A percentile compares a stretch with the other conserved stretches of the same genome.
Evolutionary conservation across 1,140 invertebrate species (phyloP).

Genomic region (Leptonema lineaticorne): DNA sequence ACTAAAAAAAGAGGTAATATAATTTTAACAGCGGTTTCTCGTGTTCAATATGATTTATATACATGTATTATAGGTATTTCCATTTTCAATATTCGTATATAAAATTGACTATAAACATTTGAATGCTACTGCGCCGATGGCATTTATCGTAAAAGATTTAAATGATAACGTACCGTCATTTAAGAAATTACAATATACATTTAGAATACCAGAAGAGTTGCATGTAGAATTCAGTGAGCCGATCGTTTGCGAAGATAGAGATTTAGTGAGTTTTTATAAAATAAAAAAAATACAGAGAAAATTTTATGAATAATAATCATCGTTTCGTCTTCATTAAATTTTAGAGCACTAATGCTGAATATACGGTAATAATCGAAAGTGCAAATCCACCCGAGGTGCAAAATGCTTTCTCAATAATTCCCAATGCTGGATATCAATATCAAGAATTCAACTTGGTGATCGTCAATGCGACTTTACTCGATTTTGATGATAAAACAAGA

Average conservation of each 20-base stretch:
- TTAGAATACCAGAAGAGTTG: slow-evolving; percentile 46
- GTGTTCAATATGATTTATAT: neutral
- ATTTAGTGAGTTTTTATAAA: slow-evolving; percentile 53
- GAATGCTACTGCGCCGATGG: slow-evolving; percentile 46
- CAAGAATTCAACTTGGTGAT: slow-evolving; percentile 58
- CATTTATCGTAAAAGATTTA: slow-evolving; percentile 58
- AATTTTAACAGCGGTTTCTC: no score
- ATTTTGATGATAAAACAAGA: slow-evolving; percentile 57
- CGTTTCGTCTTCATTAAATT: no score
- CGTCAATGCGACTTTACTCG: slow-evolving; percentile 53
- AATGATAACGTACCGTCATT: slow-evolving; percentile 57
- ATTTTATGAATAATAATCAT: no score
- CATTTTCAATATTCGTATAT: slow-evolving; percentile 55
- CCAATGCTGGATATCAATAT: slow-evolving; percentile 56
- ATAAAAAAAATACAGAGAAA: no score
- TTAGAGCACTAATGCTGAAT: slow-evolving; percentile 60
- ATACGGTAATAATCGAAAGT: slow-evolving; percentile 50
- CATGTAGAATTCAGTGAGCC: slow-evolving; percentile 47
- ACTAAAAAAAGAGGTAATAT: slow-evolving; percentile 51
- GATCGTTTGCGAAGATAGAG: slow-evolving; percentile 54
- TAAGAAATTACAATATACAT: neutral
- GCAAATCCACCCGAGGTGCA: slow-evolving; percentile 45
- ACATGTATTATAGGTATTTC: slow-evolving; percentile 44
- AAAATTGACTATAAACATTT: slow-evolving; percentile 52
- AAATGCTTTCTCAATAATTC: slow-evolving; percentile 57